Evolutionary conservation across 2,797 vertebrate species (phyloP), one percentile per base, ranked within the genome.

Genomic region (Pangasius djambal): DNA sequence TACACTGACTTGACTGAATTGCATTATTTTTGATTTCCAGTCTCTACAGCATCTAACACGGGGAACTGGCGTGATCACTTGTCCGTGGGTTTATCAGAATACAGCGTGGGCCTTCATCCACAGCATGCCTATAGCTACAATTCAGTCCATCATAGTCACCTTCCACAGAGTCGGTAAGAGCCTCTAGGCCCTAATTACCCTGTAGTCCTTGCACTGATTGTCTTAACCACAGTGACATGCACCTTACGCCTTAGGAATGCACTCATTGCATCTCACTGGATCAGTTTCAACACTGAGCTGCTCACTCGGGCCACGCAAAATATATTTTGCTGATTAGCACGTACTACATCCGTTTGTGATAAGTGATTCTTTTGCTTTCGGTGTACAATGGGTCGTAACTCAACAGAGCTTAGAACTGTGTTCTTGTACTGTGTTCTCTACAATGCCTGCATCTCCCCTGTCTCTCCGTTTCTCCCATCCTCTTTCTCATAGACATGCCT

Each of bases 141-240:
- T 85, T 95, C 94, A 3, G 92, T 95, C 87, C 96, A 97, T 89
- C 96, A 96, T 93, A 95, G 94, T 95, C 94, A 96, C 91, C 93
- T 97, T 89, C 85, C 96, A 93, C 97, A 98, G 88, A 97, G 92
- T 97, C 98, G 98, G 98, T 99, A 94, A 97, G 97, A 86, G 57
- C 86, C 61, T 89, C 88, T 59, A 90, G 90, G 69, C 92, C 70
- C 92, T 92, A 90, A 87, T 90, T 86, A 37, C 85, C 91, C 92
- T 90, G 83, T 94, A 95, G 91, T 92, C 91, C 63, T 92, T 90
- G 89, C 91, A 92, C 94, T 90, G 95, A 94, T 94, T 93, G 78
- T 69, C 89, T 94, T 90, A 94, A 93, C 91, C 89, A 52, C 69
- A 55, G 69, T 92, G 91, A 90, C 91, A 90, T 94, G 91, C 87